phyloP scores from a whole-genome alignment of 2,113 vertebrate genomes.

The Chlorodrepanis virens region DNA sequence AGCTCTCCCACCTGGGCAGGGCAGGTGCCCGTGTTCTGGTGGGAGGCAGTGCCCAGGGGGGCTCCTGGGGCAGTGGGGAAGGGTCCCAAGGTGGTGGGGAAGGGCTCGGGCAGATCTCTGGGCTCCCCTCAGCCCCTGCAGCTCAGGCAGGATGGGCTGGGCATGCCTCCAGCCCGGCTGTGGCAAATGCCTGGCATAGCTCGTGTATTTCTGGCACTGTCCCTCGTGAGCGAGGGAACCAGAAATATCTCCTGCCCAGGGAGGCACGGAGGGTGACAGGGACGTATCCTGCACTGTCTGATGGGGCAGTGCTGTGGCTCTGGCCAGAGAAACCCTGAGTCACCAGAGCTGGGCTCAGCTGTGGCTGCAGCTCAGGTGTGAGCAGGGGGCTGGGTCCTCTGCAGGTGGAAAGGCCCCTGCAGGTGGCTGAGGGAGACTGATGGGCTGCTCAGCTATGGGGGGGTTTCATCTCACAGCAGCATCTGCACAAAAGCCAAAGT shows the following conservation, averaged over 20 bases:
- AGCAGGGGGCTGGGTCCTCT: fast-evolving
- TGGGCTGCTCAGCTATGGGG: not conserved
- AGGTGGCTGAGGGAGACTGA: not conserved
- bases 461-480: not conserved
- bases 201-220: not conserved
- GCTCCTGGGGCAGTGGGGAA: not conserved
- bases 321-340: not conserved
- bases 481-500: not conserved
- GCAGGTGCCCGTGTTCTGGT: fast-evolving
- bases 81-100: not conserved
- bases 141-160: not conserved
- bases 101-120: not conserved
- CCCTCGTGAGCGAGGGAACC: not conserved
- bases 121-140: fast-evolving
- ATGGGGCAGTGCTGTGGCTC: fast-evolving
- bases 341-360: not conserved
- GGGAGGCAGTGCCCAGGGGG: not conserved
- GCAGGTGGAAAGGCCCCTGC: too few species aligned
- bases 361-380: not conserved
- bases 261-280: not conserved
- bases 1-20: not conserved
- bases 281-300: fast-evolving
- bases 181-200: not conserved
- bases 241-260: not conserved
- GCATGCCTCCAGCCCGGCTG: not conserved